phyloP scores from a whole-genome alignment of 2,888 invertebrate species.

The Conops quadrifasciatus region DNA sequence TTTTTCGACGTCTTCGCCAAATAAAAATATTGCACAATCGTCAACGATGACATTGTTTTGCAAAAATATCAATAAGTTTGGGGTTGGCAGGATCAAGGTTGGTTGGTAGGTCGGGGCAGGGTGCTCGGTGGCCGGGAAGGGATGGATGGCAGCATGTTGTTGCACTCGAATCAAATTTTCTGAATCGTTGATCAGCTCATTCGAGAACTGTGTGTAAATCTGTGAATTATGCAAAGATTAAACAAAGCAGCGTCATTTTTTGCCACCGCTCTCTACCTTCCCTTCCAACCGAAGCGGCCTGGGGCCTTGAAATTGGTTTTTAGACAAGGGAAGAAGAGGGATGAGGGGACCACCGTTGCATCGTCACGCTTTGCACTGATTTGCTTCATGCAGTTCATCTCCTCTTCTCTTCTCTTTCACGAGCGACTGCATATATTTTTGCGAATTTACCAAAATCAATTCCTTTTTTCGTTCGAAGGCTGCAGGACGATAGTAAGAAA shows the following conservation, averaged over 20 bases:
- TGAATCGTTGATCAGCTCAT: constrained; percentile 17
- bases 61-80: constrained; percentile 4
- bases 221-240: constrained; percentile 33
- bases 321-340: not conserved
- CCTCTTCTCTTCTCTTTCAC: too few species aligned
- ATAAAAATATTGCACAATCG: not conserved
- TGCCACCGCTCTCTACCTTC: not conserved
- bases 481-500: too few species aligned
- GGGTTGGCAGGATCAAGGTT: not conserved
- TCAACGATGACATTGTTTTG: not conserved
- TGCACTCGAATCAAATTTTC: constrained; percentile 26
- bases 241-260: not conserved
- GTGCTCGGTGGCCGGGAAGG: too few species aligned
- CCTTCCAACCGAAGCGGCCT: not conserved
- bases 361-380: constrained; percentile 30
- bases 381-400: too few species aligned
- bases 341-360: constrained; percentile 12
- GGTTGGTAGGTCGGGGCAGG: not conserved
- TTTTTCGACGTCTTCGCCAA: too few species aligned
- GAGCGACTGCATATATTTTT: not conserved
- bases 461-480: too few species aligned
- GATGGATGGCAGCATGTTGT: not conserved
- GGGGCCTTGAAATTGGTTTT: not conserved
- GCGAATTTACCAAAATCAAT: too few species aligned
- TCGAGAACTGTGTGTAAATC: constrained; percentile 17